Base-by-base conservation (phyloP, 2,888 invertebrate genomes). In the Leucania comma region DNA sequence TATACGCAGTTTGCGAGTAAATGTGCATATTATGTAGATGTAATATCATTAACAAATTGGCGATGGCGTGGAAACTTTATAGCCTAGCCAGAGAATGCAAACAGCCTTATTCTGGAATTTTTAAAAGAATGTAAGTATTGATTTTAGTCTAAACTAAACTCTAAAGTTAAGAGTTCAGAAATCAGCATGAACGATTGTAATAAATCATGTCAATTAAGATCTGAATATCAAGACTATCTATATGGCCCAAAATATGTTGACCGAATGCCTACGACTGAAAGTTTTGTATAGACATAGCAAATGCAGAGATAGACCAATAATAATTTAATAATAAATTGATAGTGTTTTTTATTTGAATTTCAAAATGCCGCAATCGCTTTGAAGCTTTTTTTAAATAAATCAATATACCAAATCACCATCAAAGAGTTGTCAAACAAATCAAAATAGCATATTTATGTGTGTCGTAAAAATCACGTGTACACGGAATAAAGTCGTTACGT, bases 31-130 rank as follows among this genome's bases (percentile, higher is more conserved):
- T 89, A 90, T 90, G 89, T 88, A 91, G 88, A 92, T 91, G 81
- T 78, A 83, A 87, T 92, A 91, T 93, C 92, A 93, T 94, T 93
- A 93, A 94, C 94, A 94, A 94, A 94, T 94, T 94, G 93, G 91
- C 89, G 86, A 88, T 86, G 90, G 87, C 85, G 81, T 75, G 80
- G 85, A 83, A 85, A 85, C 84, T 90, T 91, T 90, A 90, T 88
- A 85, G 84, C 81, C 74, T 72, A 80, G 80, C 68, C 53, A 67
- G 64, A 69, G 69, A 75, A 63, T 53, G 62, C 51, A 32, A 38
- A 50, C 71, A 58, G 82, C 68, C 78, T 60, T 87, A 86, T 86
- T 87, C 87, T 86, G 82, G 53, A 72, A 29, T 9, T 42, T 1
- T 57, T 38, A 12, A 54, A 12, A 46, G 56, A 50, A 12, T 29